phyloP scores from a whole-genome alignment of 2,113 vertebrate species.

The Cryptomyrus ogoouensis region DNA sequence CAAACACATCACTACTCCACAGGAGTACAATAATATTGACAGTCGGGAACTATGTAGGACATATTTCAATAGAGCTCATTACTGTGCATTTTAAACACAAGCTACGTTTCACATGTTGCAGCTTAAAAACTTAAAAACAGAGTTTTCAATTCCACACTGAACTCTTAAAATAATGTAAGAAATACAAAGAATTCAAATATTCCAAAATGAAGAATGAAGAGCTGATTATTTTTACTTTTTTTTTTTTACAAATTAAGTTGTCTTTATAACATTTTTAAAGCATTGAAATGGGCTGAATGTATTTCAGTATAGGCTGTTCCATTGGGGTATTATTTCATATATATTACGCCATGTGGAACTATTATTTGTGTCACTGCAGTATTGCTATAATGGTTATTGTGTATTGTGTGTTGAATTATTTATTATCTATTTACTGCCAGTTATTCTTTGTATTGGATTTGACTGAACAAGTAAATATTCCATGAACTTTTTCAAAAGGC shows the following conservation, averaged over 20 bases:
- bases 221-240: not conserved
- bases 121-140: not conserved
- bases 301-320: not conserved
- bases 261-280: not conserved
- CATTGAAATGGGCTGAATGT: not conserved
- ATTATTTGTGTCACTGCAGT: not conserved
- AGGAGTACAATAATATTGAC: not conserved
- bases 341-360: not conserved
- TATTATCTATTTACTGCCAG: not conserved
- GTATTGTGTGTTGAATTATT: not conserved
- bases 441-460: not conserved
- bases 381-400: not conserved
- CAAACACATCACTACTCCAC: conserved; percentile 6
- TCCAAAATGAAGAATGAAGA: not conserved
- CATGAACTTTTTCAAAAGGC: not conserved
- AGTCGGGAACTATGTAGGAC: not conserved
- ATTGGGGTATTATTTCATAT: not conserved
- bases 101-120: not conserved
- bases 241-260: not conserved
- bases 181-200: not conserved
- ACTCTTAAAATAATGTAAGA: not conserved
- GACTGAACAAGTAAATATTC: not conserved
- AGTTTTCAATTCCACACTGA: not conserved
- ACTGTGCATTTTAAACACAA: not conserved
- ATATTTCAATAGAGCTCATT: conserved; percentile 2